Conservation (phyloP, 2,113 vertebrate species). For the Nansenia antarctica region DNA sequence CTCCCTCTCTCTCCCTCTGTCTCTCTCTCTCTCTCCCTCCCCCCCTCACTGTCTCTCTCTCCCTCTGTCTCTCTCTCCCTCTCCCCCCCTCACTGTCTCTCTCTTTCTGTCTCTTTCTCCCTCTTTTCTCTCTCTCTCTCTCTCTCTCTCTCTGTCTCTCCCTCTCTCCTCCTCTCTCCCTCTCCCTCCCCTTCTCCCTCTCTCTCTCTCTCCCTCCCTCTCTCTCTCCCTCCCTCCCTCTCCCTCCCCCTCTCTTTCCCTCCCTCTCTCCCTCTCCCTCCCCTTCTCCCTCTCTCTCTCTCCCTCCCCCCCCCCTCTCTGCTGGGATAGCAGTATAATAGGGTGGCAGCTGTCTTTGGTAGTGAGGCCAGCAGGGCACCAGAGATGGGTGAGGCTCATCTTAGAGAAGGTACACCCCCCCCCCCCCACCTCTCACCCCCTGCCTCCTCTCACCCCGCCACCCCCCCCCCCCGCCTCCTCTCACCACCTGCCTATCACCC, state of each 20-base stretch:
- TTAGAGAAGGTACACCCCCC: not conserved
- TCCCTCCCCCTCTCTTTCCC: not conserved
- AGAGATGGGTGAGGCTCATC: conserved; percentile 24
- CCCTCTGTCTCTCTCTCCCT: no score
- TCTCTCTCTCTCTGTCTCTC: not conserved
- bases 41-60: no score
- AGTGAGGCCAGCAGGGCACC: conserved; percentile 22
- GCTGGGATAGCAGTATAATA: conserved; percentile 28
- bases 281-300: not conserved
- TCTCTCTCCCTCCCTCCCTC: not conserved
- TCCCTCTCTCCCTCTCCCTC: not conserved
- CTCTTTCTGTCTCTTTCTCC: no score
- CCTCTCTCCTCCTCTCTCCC: not conserved
- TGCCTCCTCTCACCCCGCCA: not conserved
- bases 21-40: no score
- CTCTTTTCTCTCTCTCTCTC: not conserved
- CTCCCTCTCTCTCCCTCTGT: no score
- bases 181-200: not conserved
- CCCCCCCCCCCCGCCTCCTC: not conserved
- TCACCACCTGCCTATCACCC: conserved; percentile 19
- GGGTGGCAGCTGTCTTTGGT: conserved; percentile 18
- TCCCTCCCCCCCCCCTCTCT: not conserved
- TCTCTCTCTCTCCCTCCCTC: not conserved
- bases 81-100: no score
- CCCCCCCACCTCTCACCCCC: not conserved